These are phyloP conservation scores for Rhadina sibilatrix DNA, from an alignment of 2,113 vertebrate species.

Conservation along the genomic window DNA sequence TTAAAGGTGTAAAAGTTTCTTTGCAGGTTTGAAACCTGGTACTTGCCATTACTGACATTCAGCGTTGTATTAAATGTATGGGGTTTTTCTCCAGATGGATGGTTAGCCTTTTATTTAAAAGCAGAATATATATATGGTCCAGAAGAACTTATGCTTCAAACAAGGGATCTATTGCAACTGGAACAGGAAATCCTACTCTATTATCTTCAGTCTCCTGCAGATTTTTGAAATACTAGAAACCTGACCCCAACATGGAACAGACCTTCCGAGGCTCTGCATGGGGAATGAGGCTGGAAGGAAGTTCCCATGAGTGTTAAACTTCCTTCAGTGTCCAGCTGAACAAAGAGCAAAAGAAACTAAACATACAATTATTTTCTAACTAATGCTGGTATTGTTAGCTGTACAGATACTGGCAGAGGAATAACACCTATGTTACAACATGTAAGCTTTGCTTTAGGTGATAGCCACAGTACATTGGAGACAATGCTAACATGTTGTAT, in stretches of 20 bases:
- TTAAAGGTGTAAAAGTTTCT: not conserved
- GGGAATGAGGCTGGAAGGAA: not conserved
- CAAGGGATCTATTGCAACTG: not conserved
- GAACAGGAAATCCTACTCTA: not conserved
- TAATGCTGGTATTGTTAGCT: not conserved
- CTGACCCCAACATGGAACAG: not conserved
- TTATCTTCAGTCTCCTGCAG: not conserved
- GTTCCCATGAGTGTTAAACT: not conserved
- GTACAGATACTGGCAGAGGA: not conserved
- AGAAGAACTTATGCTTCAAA: not conserved
- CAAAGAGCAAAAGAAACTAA: not conserved
- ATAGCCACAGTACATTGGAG: not conserved
- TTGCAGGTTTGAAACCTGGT: not conserved
- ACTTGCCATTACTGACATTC: not conserved
- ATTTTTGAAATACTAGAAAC: constrained; percentile 15
- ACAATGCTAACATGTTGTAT: not conserved
- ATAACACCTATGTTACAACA: not conserved
- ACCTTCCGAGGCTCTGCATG: not conserved
- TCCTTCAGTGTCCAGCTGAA: not conserved
- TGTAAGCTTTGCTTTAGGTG: not conserved
- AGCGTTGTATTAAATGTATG: not conserved
- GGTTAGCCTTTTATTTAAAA: not conserved
- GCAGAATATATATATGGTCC: not conserved
- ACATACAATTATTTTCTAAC: not conserved
- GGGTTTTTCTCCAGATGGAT: fast-evolving